These are phyloP conservation scores for Diadromus collaris DNA, from an alignment of 2,888 invertebrate genomes.

Conservation along the genomic window DNA sequence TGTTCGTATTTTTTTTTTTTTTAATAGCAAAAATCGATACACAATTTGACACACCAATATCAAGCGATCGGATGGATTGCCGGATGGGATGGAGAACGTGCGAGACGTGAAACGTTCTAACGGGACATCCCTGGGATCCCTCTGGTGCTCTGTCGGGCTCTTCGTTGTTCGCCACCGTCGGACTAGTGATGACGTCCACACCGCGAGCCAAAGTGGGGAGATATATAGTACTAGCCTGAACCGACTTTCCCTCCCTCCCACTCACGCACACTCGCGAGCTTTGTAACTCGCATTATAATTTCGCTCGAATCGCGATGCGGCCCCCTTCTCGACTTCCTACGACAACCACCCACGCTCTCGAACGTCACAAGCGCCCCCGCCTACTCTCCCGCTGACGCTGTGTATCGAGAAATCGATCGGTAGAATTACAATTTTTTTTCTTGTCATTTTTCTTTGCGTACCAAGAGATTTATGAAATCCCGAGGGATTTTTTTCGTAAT, in stretches of 20 bases:
- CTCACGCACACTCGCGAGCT: too few relatives aligned
- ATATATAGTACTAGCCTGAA: constrained; percentile 21
- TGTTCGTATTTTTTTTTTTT: constrained; percentile 4
- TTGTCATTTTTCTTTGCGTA: background rate
- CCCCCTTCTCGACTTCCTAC: background rate
- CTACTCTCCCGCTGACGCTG: constrained; percentile 22
- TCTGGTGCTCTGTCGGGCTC: background rate
- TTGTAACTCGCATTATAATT: background rate
- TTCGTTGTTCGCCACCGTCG: constrained; percentile 10
- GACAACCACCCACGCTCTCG: constrained; percentile 26
- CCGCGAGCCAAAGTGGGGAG: background rate
- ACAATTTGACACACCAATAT: background rate
- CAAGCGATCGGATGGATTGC: constrained; percentile 8
- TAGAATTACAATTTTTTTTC: constrained; percentile 14
- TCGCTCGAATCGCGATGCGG: too few relatives aligned
- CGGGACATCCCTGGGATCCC: constrained; percentile 49
- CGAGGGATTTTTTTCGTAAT: background rate
- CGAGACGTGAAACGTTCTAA: constrained; percentile 41
- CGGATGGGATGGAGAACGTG: constrained; percentile 31
- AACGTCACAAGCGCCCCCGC: constrained; percentile 9
- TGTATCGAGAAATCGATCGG: constrained; percentile 36
- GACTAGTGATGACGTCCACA: constrained; percentile 49
- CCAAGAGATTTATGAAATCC: background rate
- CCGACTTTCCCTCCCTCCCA: background rate
- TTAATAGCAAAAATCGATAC: background rate